Base-by-base conservation (phyloP, 2,888 invertebrate genomes). In the Ectropis crepuscularia region DNA sequence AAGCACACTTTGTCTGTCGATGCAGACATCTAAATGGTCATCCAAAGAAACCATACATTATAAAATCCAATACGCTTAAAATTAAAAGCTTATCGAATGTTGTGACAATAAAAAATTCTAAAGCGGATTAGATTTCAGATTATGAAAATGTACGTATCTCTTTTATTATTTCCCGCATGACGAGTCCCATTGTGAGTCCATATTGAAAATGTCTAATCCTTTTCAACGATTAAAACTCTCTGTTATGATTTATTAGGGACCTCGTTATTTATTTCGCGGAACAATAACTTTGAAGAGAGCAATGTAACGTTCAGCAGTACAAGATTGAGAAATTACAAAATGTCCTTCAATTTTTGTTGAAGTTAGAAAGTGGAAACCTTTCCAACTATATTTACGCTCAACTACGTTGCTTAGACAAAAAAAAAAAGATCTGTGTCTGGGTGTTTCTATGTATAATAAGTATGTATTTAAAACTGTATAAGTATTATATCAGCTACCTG, bases 231-330 rank as follows among this genome's bases (percentile, higher is more conserved):
- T 67, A 67, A 67, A 70, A 67, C 51, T 46, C 57, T 51, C 59
- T 63, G 53, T 65, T 67, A 65, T 61, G 39, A 65, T 63, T 54
- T 61, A 67, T 65, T 53, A 51, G 57, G 53, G 46, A n/a, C 49
- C 63, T 57, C 54, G 55, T 68, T 62, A 70, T 64, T 65, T 68
- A 67, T 69, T 63, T 65, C 46, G 36, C 57, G 57, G 58, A 67
- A 68, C 67, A 67, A 65, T 63, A 53, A 64, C 53, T 65, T 53
- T 58, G 49, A 50, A 63, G 38, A 43, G 63, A 63, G 38, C 53
- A 49, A 58, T 53, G 49, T 49, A 43, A 57, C 48, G 39, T 43
- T 37, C 11, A 38, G 55, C n/a, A 16, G 47, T 49, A 61, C 28
- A 28, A 47, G 10, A 16, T 55, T 1, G 12, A 55, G 47, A 5